Percentiles rank a stretch among this genome's conserved stretches.
Conservation (phyloP, 2,888 invertebrate genomes). For the Ormyrus pomaceus region DNA sequence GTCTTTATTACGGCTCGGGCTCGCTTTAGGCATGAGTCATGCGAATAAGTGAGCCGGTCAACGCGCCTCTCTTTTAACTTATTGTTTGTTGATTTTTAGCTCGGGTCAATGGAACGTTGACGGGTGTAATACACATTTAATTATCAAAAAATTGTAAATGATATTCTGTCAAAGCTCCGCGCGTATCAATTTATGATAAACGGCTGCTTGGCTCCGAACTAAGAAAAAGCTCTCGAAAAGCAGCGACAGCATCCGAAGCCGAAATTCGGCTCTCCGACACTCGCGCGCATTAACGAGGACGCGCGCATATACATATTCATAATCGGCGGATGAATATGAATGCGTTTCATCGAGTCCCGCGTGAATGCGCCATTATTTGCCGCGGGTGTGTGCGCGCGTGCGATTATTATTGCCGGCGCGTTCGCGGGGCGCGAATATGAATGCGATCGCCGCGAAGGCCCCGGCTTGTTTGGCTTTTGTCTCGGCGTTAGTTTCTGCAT, state of each 20-base stretch:
- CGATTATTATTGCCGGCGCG: not conserved
- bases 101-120: too few species aligned
- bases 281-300: constrained; percentile 20
- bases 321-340: constrained; percentile 30
- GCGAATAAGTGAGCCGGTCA: not conserved
- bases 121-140: too few species aligned
- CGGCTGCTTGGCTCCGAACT: too few species aligned
- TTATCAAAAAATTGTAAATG: too few species aligned
- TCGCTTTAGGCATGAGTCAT: too few species aligned
- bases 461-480: constrained; percentile 24
- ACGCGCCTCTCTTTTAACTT: not conserved
- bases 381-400: constrained; percentile 20
- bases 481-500: constrained; percentile 9
- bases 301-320: constrained; percentile 49
- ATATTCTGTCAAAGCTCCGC: too few species aligned
- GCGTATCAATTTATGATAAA: too few species aligned
- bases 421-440: constrained; percentile 8
- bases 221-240: too few species aligned
- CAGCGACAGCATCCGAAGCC: too few species aligned
- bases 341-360: constrained; percentile 4
- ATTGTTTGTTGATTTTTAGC: too few species aligned
- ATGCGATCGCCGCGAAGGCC: not conserved
- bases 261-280: not conserved
- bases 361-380: constrained; percentile 29
- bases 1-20: too few species aligned